These are phyloP conservation scores for Porites evermanni DNA, from an alignment of 92 coral and sea anemone species.

Conservation along the genomic window DNA sequence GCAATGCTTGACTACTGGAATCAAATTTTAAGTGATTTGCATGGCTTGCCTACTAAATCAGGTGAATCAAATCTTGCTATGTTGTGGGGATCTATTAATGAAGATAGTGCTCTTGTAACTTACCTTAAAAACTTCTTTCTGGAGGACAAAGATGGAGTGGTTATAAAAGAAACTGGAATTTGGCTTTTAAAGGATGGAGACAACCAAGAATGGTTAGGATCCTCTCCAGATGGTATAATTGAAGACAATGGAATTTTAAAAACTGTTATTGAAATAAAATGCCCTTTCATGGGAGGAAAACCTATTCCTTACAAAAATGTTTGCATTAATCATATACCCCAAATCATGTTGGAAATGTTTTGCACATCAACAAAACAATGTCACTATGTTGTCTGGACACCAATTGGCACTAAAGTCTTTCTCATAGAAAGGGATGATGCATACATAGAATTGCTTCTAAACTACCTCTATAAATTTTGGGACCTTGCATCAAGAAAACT, in stretches of 20 bases:
- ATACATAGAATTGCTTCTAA: slow-evolving; percentile 17
- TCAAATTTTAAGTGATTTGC: too few species aligned
- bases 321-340: too few species aligned
- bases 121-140: slow-evolving; percentile 2
- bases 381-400: slow-evolving; percentile 50
- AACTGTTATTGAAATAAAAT: too few species aligned
- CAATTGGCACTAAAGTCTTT: slow-evolving; percentile 38
- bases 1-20: slow-evolving; percentile 32
- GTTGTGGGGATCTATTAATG: slow-evolving; percentile 64
- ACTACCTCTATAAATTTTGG: slow-evolving; percentile 54
- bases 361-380: slow-evolving; percentile 32
- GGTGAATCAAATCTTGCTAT: slow-evolving; percentile 23
- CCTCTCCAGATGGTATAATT: too few species aligned
- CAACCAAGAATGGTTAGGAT: too few species aligned
- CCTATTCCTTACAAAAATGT: slow-evolving; percentile 49
- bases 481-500: slow-evolving; percentile 17
- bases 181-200: too few species aligned
- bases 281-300: slow-evolving; percentile 22
- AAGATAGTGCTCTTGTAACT: slow-evolving; percentile 3
- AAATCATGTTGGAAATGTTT: slow-evolving; percentile 51
- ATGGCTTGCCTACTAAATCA: too few species aligned
- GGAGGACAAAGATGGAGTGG: slow-evolving; percentile 3
- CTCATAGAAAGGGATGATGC: slow-evolving; percentile 36
- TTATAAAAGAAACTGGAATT: too few species aligned
- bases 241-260: too few species aligned